phyloP scores from a whole-genome alignment of 2,888 invertebrate species.

The Amphipoea lucens region DNA sequence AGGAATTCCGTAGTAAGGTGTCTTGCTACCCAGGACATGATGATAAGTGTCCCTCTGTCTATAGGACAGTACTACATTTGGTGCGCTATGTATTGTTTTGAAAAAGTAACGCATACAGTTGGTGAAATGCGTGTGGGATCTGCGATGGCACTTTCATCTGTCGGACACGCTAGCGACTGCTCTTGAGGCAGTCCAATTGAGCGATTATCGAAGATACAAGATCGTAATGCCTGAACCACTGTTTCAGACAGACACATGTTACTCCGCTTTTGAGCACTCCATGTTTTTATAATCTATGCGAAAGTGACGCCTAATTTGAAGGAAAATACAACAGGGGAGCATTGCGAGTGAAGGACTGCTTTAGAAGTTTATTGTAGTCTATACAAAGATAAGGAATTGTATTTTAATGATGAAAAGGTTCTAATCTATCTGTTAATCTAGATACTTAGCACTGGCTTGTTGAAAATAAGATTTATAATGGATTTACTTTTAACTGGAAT shows the following conservation, averaged over 20 bases:
- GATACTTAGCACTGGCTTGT: slow-evolving; percentile 25
- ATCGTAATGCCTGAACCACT: not conserved
- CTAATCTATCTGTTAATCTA: slow-evolving; percentile 34
- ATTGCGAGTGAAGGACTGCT: slow-evolving; percentile 45
- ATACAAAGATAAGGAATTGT: slow-evolving; percentile 27
- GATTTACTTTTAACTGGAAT: slow-evolving; percentile 40
- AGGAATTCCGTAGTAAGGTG: not conserved
- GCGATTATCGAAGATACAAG: not conserved
- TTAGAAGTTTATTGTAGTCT: slow-evolving; percentile 36
- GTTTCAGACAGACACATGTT: not conserved
- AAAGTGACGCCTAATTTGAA: slow-evolving; percentile 13
- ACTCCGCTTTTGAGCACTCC: slow-evolving; percentile 34
- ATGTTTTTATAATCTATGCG: slow-evolving; percentile 32
- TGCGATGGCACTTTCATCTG: not conserved
- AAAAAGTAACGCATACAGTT: not conserved
- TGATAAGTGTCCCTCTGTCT: not conserved
- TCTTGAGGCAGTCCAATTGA: not conserved
- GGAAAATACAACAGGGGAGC: slow-evolving; percentile 31
- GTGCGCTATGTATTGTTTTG: not conserved
- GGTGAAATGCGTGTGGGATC: not conserved
- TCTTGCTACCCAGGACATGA: not conserved
- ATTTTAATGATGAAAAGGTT: slow-evolving; percentile 46
- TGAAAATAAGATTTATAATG: slow-evolving; percentile 25
- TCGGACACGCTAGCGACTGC: not conserved
- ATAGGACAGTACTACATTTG: too few relatives aligned